phyloP scores from a whole-genome alignment of 2,113 vertebrate species.

The Pan troglodytes region NHGRI_mPanTro3-v2.1_pri NC_072404.2:125934001-125934500 shows the following conservation, averaged over 20 bases:
- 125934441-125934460: background rate
- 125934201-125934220: background rate
- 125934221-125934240: background rate
- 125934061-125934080: background rate
- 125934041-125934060: background rate
- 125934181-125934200: background rate
- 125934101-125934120: background rate
- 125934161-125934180: background rate
- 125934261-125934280: background rate
- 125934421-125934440: background rate
- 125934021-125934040: background rate
- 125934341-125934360: background rate
- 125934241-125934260: background rate
- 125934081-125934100: background rate
- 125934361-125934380: background rate
- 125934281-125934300: background rate
- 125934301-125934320: background rate
- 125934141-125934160: background rate
- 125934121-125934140: background rate
- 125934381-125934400: background rate
- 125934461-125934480: background rate
- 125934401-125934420: background rate
- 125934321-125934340: background rate
- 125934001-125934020: background rate
- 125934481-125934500: background rate